Base-by-base conservation (phyloP, 2,113 vertebrate species). In the Polyodon spathula region DNA sequence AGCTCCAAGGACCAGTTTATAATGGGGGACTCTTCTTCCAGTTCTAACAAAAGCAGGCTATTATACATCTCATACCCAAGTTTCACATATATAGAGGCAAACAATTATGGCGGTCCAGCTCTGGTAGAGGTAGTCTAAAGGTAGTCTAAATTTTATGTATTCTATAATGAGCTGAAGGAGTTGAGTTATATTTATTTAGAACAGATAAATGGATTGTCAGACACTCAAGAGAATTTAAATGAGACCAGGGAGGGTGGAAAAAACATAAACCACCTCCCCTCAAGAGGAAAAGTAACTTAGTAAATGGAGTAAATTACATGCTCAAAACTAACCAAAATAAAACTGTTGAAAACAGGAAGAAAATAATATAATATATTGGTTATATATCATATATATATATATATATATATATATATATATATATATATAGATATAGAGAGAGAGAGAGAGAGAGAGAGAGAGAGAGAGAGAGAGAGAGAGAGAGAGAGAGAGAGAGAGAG, bases 1-100 rank as follows among this genome's bases (percentile, higher is more conserved):
- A 98, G 69, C 66, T 99, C 95, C 76, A 99, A 80, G 0, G 94
- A 99, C 96, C 96, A 99, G 79, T 99, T 99, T 71, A 99, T 99
- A 71, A 98, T 97, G 39, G 96, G 96, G 70, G 96, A 97, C 76
- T 99, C 96, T 71, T 99, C 96, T 58, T 99, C 96, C 10, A 98
- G 86, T 74, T 98, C 95, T 99, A 72, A 60, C 66, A 37, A 66
- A 58, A 72, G n/a, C n/a, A n/a, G n/a, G n/a, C n/a, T n/a, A n/a
- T n/a, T n/a, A n/a, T n/a, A n/a, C n/a, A 27, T 27, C 27, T 27
- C 27, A 27, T 27, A 27, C 27, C 27, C 27, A 27, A 27, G 2
- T 2, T 27, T 1, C 27, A 27, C 27, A 27, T 27, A 27, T 27
- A 27, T 3, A 27, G 27, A 27, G 27, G 27, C 27, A 27, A 2